A percentile compares a stretch with the other conserved stretches of the same genome.
phyloP scores from a whole-genome alignment of 1,140 invertebrate species.

The Zophobas morio region DNA sequence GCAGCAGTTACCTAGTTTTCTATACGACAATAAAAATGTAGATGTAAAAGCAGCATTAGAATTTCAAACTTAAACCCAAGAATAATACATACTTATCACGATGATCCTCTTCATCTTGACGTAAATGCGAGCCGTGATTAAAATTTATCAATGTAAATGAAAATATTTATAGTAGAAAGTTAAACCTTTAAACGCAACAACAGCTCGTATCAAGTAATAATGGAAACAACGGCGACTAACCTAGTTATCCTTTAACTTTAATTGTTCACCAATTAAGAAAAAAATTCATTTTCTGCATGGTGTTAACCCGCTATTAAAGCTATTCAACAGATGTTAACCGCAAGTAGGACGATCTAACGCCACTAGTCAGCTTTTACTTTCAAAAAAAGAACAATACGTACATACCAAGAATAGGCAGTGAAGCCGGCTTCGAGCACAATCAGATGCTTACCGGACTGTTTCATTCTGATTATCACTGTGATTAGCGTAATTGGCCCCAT shows the following conservation, averaged over 20 bases:
- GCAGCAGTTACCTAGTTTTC: conserved; percentile 25
- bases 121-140: background rate
- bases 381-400: conserved; percentile 32
- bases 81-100: conserved; percentile 11
- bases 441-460: conserved; percentile 11
- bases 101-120: conserved; percentile 6
- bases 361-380: conserved; percentile 36
- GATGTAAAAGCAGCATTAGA: conserved; percentile 32
- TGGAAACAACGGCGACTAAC: conserved; percentile 8
- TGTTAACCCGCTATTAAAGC: conserved; percentile 34
- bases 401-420: conserved; percentile 17
- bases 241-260: conserved; percentile 30
- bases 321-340: conserved; percentile 22
- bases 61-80: conserved; percentile 6
- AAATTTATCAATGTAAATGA: conserved; percentile 31
- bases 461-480: background rate
- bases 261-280: conserved; percentile 43
- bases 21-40: conserved; percentile 33
- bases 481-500: conserved; percentile 2
- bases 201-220: background rate
- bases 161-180: conserved; percentile 35
- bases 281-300: conserved; percentile 35
- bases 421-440: conserved; percentile 17
- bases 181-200: conserved; percentile 12
- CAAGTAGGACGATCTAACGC: conserved; percentile 31